These are phyloP conservation scores for Psilanteris sp. DNA, from an alignment of 1,140 invertebrate genomes.

Conservation along the genomic window DNA sequence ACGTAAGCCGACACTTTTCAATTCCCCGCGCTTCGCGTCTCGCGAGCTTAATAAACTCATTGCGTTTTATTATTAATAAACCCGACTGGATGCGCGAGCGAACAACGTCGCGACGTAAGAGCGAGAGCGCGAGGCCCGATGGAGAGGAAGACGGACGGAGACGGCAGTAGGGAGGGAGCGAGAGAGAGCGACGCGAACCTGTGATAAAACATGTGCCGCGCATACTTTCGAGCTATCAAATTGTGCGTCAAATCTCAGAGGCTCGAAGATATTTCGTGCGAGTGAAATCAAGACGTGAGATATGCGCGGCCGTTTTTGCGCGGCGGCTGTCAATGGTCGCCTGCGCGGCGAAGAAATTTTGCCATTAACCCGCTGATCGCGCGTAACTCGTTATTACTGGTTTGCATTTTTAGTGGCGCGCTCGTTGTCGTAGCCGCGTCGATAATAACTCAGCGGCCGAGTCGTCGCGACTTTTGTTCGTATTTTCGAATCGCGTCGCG, in stretches of 20 bases:
- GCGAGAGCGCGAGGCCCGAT: too few species aligned
- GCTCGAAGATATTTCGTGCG: constrained; percentile 31
- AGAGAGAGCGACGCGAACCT: too few species aligned
- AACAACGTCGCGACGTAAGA: too few species aligned
- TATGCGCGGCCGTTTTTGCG: constrained; percentile 23
- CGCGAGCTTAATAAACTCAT: constrained; percentile 6
- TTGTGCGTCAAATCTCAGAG: constrained; percentile 24
- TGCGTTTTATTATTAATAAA: constrained; percentile 20
- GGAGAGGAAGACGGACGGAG: too few species aligned
- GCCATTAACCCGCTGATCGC: constrained; percentile 22
- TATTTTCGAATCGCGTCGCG: neutral
- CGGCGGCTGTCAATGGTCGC: constrained; percentile 10
- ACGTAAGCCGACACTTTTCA: constrained; percentile 8
- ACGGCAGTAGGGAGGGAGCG: too few species aligned
- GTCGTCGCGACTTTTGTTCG: neutral
- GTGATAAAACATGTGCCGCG: constrained; percentile 3
- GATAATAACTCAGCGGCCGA: neutral
- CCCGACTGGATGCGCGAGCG: too few species aligned
- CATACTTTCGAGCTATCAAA: constrained; percentile 36
- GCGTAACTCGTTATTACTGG: constrained; percentile 39
- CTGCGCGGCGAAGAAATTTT: constrained; percentile 23
- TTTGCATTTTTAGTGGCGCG: constrained; percentile 11
- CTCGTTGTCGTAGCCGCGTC: neutral
- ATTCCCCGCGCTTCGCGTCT: neutral
- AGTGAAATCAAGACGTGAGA: constrained; percentile 38